Percentiles rank a stretch among this genome's conserved stretches.
Evolutionary conservation across 2,888 invertebrate species (phyloP).

Genomic region (Baronia brevicornis): DNA sequence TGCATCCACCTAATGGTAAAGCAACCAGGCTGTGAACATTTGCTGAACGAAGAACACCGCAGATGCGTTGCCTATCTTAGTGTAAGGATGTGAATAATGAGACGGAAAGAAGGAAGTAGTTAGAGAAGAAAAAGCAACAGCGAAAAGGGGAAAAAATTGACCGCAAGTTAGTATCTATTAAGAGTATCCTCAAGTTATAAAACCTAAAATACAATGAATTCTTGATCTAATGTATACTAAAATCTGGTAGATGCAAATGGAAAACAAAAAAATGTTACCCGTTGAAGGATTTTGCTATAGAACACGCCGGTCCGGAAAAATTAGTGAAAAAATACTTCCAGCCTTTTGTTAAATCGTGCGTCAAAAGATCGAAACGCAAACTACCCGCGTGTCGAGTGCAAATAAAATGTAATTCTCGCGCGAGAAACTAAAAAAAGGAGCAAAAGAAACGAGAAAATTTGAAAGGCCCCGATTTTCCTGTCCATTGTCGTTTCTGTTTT

Average conservation of each 20-base stretch:
- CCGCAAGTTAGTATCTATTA: too few species aligned
- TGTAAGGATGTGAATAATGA: too few species aligned
- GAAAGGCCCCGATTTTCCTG: conserved; percentile 65
- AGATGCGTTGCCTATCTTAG: too few species aligned
- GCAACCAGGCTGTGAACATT: too few species aligned
- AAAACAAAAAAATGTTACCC: background rate
- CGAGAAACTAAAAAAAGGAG: conserved; percentile 40
- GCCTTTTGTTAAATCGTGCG: conserved; percentile 24
- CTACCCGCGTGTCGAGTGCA: conserved; percentile 20
- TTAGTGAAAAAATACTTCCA: conserved; percentile 17
- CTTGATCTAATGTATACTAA: too few species aligned
- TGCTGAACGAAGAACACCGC: too few species aligned
- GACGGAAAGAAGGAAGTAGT: too few species aligned
- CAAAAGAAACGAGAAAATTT: conserved; percentile 45
- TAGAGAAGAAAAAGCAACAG: too few species aligned
- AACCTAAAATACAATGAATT: conserved; percentile 3
- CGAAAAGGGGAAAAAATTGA: too few species aligned
- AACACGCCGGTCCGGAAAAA: conserved; percentile 11
- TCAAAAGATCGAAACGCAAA: conserved; percentile 36
- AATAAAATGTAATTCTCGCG: conserved; percentile 42
- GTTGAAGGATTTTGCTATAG: background rate
- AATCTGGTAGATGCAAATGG: too few species aligned
- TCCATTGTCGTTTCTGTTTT: conserved; percentile 66
- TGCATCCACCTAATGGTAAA: too few species aligned
- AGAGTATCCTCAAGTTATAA: too few species aligned